These are phyloP conservation scores for Ceryle rudis DNA, from an alignment of 2,797 vertebrate genomes.

Conservation along the genomic window DNA sequence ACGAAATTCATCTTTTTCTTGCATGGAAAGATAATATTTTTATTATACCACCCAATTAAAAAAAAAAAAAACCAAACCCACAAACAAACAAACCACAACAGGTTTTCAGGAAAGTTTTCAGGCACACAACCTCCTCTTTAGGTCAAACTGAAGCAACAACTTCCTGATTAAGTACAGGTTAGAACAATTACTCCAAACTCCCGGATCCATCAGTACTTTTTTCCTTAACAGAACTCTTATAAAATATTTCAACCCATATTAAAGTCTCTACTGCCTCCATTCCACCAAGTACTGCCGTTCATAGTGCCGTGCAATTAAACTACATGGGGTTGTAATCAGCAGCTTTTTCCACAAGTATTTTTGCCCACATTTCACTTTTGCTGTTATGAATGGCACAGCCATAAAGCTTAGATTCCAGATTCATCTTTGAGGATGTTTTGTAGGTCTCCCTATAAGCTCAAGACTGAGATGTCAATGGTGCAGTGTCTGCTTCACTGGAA, in stretches of 20 bases:
- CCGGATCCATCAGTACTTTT: neutral
- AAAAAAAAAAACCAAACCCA: neutral
- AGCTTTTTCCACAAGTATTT: neutral
- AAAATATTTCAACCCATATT: neutral
- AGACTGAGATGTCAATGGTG: neutral
- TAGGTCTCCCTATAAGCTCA: neutral
- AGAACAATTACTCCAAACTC: neutral
- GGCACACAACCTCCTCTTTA: neutral
- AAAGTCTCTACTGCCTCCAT: neutral
- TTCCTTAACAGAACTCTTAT: neutral
- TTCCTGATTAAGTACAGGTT: neutral
- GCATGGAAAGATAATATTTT: neutral
- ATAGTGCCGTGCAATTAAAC: neutral
- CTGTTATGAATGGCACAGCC: neutral
- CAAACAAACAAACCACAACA: too few species aligned
- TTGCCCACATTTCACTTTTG: neutral
- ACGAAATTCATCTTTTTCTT: neutral
- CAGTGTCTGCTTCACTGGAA: neutral
- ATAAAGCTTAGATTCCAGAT: neutral
- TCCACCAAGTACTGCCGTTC: neutral
- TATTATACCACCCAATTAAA: neutral
- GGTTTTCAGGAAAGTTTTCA: neutral
- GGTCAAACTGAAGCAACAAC: neutral
- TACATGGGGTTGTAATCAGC: neutral
- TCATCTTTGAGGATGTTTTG: neutral